These are phyloP conservation scores for Drosophila pseudoananassae DNA, from an alignment of 1,140 invertebrate species.

Conservation along the genomic window DNA sequence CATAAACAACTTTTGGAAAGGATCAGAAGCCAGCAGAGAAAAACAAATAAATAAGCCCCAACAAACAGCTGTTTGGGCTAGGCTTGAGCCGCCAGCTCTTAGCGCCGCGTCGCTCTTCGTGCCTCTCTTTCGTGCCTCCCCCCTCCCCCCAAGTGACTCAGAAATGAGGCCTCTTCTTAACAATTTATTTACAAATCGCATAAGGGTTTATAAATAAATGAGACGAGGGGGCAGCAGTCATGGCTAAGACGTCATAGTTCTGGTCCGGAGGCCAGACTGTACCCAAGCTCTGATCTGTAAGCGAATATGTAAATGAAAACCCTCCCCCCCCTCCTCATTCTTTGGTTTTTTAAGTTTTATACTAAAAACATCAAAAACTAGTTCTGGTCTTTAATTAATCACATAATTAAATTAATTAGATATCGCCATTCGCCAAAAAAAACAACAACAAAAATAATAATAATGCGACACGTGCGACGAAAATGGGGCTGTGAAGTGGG, in stretches of 20 bases:
- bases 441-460: conserved; percentile 1
- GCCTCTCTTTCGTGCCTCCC: background rate
- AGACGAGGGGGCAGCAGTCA: conserved; percentile 11
- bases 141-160: conserved; percentile 23
- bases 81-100: conserved; percentile 32
- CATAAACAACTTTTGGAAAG: conserved; percentile 51
- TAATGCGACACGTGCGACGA: conserved; percentile 64
- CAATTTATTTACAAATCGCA: conserved; percentile 26
- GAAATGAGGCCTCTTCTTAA: conserved; percentile 8
- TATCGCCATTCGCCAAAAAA: conserved; percentile 4
- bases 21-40: conserved; percentile 24
- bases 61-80: conserved; percentile 78
- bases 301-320: background rate
- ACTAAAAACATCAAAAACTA: background rate
- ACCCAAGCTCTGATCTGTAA: background rate
- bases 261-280: background rate
- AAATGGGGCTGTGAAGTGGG: background rate
- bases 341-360: too few species aligned
- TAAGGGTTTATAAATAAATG: conserved; percentile 46
- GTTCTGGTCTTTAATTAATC: conserved; percentile 24
- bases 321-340: background rate
- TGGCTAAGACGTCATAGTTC: conserved; percentile 10
- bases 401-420: conserved; percentile 57
- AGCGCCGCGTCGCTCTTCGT: background rate
- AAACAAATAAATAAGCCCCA: conserved; percentile 44